Base-by-base conservation (phyloP, 2,113 vertebrate genomes). In the Pelecanoides urinatrix region DNA sequence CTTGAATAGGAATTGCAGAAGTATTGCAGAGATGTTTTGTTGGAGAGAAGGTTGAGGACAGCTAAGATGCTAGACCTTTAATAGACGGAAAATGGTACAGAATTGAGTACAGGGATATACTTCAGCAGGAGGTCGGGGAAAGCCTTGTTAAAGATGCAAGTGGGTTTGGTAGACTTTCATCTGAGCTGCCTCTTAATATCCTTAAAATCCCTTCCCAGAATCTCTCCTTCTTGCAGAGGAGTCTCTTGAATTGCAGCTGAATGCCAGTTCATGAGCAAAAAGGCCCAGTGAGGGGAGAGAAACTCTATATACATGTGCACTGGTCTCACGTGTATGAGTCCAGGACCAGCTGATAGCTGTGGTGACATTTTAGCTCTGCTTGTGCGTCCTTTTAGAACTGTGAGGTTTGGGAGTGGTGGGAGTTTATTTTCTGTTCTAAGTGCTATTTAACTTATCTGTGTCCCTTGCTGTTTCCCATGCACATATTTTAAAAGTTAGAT, bases 331-430 rank as follows among this genome's bases (percentile, higher is more conserved):
- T 96, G 91, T 79, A 26, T 1, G 42, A 44, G 65, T n/a, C 47
- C 62, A 22, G 83, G 80, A 85, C 79, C 66, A 89, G 63, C 94
- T 91, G 93, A 87, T 88, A 94, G 94, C 89, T 12, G 3, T 21
- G 47, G 74, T 96, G 96, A 96, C 81, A 95, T 95, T 96, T 95
- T 10, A 96, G 86, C 91, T 91, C 77, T 73, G 73, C 67, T 72
- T 89, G n/a, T 90, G 70, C 58, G 40, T n/a, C 58, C 42, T 59
- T 8, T 22, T n/a, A 73, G 67, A 67, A 2, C 50, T 63, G 47
- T 10, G 26, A 88, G 53, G 19, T 92, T 90, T 97, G 63, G 42
- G 66, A 85, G 70, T 18, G 20, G 26, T 78, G 47, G 30, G 42
- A 91, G 74, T 77, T 91, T 80, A 70, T 88, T 96, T 96, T 88